Evolutionary conservation across 2,888 invertebrate species (phyloP).

Genomic region (Salpingus planirostris): DNA sequence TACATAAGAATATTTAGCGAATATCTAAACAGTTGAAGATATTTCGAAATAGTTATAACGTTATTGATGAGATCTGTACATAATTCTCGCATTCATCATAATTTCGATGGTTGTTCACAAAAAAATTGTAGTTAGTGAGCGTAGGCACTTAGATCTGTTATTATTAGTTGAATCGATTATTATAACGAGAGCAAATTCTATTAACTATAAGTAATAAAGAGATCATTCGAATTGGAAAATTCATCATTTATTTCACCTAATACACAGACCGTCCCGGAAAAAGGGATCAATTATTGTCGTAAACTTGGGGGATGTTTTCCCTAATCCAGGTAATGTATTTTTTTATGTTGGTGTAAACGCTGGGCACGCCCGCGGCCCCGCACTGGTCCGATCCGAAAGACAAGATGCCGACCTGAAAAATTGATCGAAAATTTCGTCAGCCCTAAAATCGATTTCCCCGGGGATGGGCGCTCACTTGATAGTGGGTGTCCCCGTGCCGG

Average conservation of each 20-base stretch:
- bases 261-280: too few relatives aligned
- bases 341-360: slow-evolving; percentile 67
- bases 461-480: slow-evolving; percentile 46
- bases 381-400: slow-evolving; percentile 75
- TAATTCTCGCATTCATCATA: too few relatives aligned
- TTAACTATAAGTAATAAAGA: too few relatives aligned
- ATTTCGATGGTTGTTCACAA: too few relatives aligned
- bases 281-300: slow-evolving; percentile 21
- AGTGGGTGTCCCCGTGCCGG: slow-evolving; percentile 51
- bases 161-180: too few relatives aligned
- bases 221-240: too few relatives aligned
- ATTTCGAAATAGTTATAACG: slow-evolving; percentile 7
- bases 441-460: not conserved
- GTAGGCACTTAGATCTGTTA: too few relatives aligned
- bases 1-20: too few relatives aligned
- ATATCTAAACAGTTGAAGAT: slow-evolving; percentile 13
- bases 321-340: slow-evolving; percentile 69
- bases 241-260: too few relatives aligned
- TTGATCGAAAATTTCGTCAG: slow-evolving; percentile 3
- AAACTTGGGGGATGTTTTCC: slow-evolving; percentile 52
- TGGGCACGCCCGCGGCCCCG: slow-evolving; percentile 62
- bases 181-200: too few relatives aligned
- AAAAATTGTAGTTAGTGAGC: too few relatives aligned
- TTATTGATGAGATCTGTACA: too few relatives aligned
- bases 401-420: slow-evolving; percentile 61